Percentiles rank a stretch among this genome's conserved stretches.
phyloP scores from a whole-genome alignment of 2,113 vertebrate species.

The Stercorarius parasiticus region DNA sequence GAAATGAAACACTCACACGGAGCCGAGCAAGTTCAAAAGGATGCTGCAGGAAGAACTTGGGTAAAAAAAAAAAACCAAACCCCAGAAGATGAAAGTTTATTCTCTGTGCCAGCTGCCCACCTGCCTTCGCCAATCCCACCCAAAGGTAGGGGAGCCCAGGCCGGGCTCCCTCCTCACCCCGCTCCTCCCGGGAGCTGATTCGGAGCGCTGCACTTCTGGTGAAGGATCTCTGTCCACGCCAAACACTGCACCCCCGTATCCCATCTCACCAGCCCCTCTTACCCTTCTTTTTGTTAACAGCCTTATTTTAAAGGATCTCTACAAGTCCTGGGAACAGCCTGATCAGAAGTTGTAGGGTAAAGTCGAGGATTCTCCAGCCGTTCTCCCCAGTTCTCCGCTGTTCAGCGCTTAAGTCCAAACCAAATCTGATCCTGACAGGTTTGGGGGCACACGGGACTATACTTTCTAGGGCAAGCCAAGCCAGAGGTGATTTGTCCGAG shows the following conservation, averaged over 20 bases:
- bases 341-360: no score
- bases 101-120: background rate
- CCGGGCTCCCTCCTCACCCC: background rate
- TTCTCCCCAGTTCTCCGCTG: background rate
- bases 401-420: background rate
- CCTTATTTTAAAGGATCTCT: background rate
- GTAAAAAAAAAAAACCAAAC: background rate
- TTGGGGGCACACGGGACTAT: background rate
- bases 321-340: background rate
- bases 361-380: no score
- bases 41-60: background rate
- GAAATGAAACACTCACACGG: background rate
- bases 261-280: background rate
- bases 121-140: background rate
- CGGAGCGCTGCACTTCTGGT: accelerated
- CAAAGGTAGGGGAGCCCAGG: background rate
- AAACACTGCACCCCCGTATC: background rate
- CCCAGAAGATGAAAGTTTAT: background rate
- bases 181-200: accelerated
- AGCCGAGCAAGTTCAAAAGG: background rate
- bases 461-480: background rate
- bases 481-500: background rate
- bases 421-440: background rate
- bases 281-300: background rate
- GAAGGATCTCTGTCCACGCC: background rate